Conservation (phyloP, 37 sponge, comb jelly and placozoan species). For the Cladorhizidae sp. region DNA sequence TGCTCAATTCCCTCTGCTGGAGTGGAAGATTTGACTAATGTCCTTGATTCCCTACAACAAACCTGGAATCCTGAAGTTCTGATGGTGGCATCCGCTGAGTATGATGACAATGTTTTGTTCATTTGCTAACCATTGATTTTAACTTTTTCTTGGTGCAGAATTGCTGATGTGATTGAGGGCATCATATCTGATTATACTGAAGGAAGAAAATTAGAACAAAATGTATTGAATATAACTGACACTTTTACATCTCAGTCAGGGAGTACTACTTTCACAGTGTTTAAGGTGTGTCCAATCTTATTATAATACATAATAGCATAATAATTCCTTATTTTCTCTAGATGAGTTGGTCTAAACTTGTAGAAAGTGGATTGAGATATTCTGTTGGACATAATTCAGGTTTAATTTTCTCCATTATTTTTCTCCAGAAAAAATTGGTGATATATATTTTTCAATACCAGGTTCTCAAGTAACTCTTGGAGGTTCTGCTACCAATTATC, state of each 20-base stretch:
- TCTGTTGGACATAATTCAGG: neutral
- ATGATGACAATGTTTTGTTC: too few species aligned
- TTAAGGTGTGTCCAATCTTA: neutral
- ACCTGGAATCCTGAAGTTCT: slow-evolving; percentile 2
- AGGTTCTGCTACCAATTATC: neutral
- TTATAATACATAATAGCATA: neutral
- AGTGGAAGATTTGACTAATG: neutral
- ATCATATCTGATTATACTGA: neutral
- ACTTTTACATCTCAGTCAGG: slow-evolving; percentile 1
- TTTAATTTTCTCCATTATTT: neutral
- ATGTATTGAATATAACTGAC: neutral
- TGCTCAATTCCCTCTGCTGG: neutral
- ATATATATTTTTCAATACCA: neutral
- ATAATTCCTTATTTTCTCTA: neutral
- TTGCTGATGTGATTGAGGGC: neutral
- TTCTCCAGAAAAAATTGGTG: too few species aligned
- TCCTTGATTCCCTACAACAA: slow-evolving; percentile 5
- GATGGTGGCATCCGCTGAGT: neutral
- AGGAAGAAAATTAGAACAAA: neutral
- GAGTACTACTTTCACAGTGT: neutral
- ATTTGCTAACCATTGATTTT: neutral
- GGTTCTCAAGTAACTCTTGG: neutral
- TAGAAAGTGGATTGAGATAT: neutral
- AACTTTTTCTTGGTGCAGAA: neutral
- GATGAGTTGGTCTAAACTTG: neutral